Conservation (phyloP, 2,888 invertebrate genomes). For the Halocaridina rubra region DNA sequence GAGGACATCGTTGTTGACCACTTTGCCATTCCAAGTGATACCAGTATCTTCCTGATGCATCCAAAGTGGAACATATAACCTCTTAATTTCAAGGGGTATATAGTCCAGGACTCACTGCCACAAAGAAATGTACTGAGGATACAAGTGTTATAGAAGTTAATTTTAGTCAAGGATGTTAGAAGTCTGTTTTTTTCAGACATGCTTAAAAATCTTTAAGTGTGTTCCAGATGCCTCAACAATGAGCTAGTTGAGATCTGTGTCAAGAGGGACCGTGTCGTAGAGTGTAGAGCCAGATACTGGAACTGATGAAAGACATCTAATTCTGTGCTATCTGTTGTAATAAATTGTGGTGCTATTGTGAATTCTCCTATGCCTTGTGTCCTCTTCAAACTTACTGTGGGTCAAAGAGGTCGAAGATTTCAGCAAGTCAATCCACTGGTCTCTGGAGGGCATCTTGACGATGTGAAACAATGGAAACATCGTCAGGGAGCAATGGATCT, state of each 20-base stretch:
- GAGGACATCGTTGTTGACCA: background rate
- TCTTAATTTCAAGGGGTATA: background rate
- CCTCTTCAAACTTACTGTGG: constrained; percentile 15
- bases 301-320: background rate
- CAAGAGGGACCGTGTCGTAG: background rate
- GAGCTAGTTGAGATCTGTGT: background rate
- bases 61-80: background rate
- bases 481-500: constrained; percentile 25
- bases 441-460: background rate
- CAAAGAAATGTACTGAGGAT: background rate
- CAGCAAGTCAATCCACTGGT: background rate
- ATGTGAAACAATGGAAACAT: background rate
- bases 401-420: background rate
- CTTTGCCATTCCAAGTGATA: background rate
- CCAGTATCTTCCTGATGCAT: background rate
- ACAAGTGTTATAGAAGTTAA: constrained; percentile 5
- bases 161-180: background rate
- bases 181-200: background rate
- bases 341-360: background rate
- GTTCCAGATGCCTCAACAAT: background rate
- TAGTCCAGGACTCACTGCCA: background rate
- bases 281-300: background rate
- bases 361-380: background rate
- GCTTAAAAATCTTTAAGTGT: background rate
- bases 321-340: background rate